Conservation (phyloP, 2,113 vertebrate species). For the Gasterosteus aculeatus region DNA sequence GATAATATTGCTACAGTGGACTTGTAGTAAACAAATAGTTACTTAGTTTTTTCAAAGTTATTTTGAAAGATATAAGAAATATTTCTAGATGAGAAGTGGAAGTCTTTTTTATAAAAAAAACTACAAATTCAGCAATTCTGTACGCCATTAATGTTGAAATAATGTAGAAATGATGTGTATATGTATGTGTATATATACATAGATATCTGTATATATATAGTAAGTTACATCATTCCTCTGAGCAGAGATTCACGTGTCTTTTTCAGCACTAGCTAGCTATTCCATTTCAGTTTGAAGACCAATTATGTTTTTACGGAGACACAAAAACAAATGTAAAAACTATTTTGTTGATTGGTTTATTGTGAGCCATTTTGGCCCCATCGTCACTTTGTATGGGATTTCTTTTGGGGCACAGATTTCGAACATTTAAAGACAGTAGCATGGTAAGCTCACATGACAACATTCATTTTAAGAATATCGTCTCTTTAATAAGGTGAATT, state of each 20-base stretch:
- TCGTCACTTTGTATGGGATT: conserved; percentile 35
- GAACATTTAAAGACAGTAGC: background rate
- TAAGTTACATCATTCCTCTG: conserved; percentile 37
- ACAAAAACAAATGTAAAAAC: background rate
- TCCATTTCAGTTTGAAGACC: conserved; percentile 21
- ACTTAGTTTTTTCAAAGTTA: background rate
- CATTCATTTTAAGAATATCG: background rate
- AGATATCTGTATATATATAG: background rate
- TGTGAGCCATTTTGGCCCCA: background rate
- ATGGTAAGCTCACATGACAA: background rate
- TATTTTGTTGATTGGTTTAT: conserved; percentile 37
- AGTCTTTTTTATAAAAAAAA: background rate
- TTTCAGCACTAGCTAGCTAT: too few species aligned
- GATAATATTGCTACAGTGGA: background rate
- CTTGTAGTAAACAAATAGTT: conserved; percentile 4
- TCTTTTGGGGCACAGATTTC: conserved; percentile 1
- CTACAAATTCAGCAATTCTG: background rate
- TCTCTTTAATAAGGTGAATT: background rate
- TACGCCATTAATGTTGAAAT: conserved; percentile 1
- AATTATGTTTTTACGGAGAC: conserved; percentile 28
- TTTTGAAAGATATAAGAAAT: background rate
- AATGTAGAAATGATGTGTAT: background rate
- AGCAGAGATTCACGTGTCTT: background rate
- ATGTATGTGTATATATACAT: background rate
- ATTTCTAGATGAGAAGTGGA: conserved; percentile 11